Conservation (phyloP, 2,888 invertebrate genomes). For the Ctena decussata region DNA sequence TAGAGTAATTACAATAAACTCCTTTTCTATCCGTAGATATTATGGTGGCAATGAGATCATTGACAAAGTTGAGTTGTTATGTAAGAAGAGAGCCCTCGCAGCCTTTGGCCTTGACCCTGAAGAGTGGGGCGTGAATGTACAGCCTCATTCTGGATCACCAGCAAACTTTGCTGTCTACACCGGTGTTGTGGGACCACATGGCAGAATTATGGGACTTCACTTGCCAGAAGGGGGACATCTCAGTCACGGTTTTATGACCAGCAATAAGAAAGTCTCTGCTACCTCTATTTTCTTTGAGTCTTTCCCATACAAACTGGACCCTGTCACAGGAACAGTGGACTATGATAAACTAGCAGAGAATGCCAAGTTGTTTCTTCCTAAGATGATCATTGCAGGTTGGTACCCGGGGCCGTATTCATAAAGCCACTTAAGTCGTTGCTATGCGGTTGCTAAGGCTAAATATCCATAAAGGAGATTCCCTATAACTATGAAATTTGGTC, state of each 20-base stretch:
- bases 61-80: conserved; percentile 96
- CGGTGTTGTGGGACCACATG: conserved; percentile 94
- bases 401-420: too few species aligned
- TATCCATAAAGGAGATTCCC: too few species aligned
- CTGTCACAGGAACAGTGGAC: conserved; percentile 95
- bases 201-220: conserved; percentile 98
- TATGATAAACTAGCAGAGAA: conserved; percentile 95
- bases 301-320: conserved; percentile 97
- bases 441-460: too few species aligned
- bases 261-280: conserved; percentile 96
- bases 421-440: too few species aligned
- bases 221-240: conserved; percentile 98
- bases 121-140: conserved; percentile 99
- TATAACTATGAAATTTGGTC: too few species aligned
- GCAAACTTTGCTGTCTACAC: conserved; percentile 99
- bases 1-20: too few species aligned
- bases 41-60: conserved; percentile 99
- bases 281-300: conserved; percentile 99
- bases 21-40: conserved; percentile 90
- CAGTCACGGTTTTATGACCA: conserved; percentile 93
- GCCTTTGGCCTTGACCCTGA: conserved; percentile 93
- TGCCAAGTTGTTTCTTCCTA: conserved; percentile 96
- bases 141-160: conserved; percentile 98
- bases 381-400: conserved; percentile 95
- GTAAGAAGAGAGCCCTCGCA: conserved; percentile 95